Conservation (phyloP, 2,113 vertebrate species). For the Ochotona curzoniae region DNA sequence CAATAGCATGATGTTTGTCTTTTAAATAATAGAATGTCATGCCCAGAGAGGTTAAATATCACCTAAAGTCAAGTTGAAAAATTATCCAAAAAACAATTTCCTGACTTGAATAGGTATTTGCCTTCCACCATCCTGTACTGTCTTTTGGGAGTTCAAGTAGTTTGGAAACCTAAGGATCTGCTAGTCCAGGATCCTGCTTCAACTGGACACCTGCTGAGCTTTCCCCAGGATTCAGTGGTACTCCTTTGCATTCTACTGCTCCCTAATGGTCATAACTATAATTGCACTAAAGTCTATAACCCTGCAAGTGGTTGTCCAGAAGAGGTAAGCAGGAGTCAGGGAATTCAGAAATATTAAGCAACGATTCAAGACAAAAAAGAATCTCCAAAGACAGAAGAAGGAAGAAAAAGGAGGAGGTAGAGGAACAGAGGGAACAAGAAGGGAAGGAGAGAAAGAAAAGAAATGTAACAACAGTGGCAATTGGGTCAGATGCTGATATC, state of each 20-base stretch:
- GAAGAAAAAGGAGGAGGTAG: accelerated
- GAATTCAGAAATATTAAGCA: background rate
- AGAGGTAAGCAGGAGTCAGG: background rate
- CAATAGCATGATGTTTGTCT: background rate
- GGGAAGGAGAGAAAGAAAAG: no score
- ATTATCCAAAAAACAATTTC: background rate
- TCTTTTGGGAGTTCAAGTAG: background rate
- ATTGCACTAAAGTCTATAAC: conserved; percentile 14
- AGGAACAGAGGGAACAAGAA: accelerated
- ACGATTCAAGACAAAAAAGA: background rate
- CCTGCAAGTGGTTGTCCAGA: background rate
- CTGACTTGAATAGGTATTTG: background rate
- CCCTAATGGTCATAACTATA: conserved; percentile 52
- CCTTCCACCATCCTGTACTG: background rate
- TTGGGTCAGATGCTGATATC: background rate
- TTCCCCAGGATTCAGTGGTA: background rate
- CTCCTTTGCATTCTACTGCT: conserved; percentile 68
- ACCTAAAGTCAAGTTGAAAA: background rate
- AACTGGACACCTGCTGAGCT: background rate
- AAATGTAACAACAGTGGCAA: no score
- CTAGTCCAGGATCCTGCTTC: background rate
- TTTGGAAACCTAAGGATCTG: background rate
- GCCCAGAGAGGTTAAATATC: background rate
- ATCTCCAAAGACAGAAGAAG: background rate
- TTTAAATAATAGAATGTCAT: conserved; percentile 5